A percentile compares a stretch with the other conserved stretches of the same genome.
These are phyloP conservation scores for Habropoda laboriosa DNA, from an alignment of 1,140 invertebrate genomes.

Conservation along the genomic window DNA sequence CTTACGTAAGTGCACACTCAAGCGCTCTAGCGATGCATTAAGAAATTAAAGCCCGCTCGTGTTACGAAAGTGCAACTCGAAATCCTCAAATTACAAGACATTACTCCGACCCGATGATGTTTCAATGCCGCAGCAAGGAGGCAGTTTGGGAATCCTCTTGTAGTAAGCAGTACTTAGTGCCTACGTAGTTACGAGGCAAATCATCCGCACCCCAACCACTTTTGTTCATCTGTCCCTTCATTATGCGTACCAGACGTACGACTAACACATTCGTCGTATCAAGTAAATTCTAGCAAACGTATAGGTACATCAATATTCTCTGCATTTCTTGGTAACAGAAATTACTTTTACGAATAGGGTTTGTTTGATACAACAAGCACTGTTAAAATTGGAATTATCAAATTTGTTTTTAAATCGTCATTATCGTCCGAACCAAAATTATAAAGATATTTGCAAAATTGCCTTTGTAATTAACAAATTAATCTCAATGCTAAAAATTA, in stretches of 20 bases:
- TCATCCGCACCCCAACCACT: not conserved
- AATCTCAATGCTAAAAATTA: too few relatives aligned
- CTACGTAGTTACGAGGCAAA: slow-evolving; percentile 36
- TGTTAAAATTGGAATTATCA: not conserved
- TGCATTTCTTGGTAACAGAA: not conserved
- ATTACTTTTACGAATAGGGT: not conserved
- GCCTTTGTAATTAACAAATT: too few relatives aligned
- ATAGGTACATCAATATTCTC: not conserved
- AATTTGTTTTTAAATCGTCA: too few relatives aligned
- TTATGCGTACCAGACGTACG: not conserved
- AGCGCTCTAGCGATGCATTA: not conserved
- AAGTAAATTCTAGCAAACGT: not conserved
- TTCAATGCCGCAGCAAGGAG: slow-evolving; percentile 35
- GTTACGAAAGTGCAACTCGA: slow-evolving; percentile 4
- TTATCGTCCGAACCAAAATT: too few relatives aligned
- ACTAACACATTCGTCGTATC: not conserved
- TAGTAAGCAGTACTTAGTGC: slow-evolving; percentile 44
- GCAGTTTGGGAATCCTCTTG: slow-evolving; percentile 47
- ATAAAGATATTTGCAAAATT: too few relatives aligned
- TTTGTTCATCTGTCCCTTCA: not conserved
- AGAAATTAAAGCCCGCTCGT: slow-evolving; percentile 3
- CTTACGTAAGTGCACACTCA: not conserved
- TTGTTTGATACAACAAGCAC: not conserved
- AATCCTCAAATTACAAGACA: slow-evolving; percentile 45
- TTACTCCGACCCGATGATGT: slow-evolving; percentile 36